Base-by-base conservation (phyloP, 2,113 vertebrate genomes). In the Irena cyanogastra region DNA sequence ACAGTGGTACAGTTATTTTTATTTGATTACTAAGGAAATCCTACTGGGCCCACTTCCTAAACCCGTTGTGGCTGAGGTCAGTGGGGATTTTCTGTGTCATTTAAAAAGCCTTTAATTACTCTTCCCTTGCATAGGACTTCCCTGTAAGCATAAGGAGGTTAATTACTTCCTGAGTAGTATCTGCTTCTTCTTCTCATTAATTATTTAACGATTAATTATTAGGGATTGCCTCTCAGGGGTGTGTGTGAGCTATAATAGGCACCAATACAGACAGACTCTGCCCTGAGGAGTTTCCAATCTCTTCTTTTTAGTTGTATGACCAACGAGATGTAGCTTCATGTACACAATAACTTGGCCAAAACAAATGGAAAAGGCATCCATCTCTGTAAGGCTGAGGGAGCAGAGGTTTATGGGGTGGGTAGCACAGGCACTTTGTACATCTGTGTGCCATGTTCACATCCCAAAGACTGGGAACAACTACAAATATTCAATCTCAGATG, bases 161-260 rank as follows among this genome's bases (percentile, higher is more conserved):
- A 96, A 96, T 96, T 94, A 89, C 60, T 93, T 96, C 83, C 72
- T 71, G 64, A 74, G 47, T 66, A 63, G 50, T 90, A 83, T 90
- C 80, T 90, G 79, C 71, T 92, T 88, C 45, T 74, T 83, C 66
- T 83, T 90, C 31, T 86, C 85, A 94, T 92, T 93, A 95, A 95
- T 95, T 93, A 90, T 97, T 94, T 92, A 95, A 56, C 1, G 14
- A 93, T 92, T 96, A 97, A 96, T 95, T 88, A 83, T 81, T 60
- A 95, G 52, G 56, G 56, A 63, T 68, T 83, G 44, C 76, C 64
- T 95, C 83, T 74, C 44, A 92, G 85, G 84, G 41, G 39, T 70
- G 14, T 64, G 35, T 23, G 19, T 49, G 44, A 90, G 44, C 47
- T 86, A 39, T 63, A 93, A 87, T 1, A 86, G 59, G 52, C 79